Evolutionary conservation across 2,113 vertebrate species (phyloP).

Genomic region (Falco punctatus): DNA sequence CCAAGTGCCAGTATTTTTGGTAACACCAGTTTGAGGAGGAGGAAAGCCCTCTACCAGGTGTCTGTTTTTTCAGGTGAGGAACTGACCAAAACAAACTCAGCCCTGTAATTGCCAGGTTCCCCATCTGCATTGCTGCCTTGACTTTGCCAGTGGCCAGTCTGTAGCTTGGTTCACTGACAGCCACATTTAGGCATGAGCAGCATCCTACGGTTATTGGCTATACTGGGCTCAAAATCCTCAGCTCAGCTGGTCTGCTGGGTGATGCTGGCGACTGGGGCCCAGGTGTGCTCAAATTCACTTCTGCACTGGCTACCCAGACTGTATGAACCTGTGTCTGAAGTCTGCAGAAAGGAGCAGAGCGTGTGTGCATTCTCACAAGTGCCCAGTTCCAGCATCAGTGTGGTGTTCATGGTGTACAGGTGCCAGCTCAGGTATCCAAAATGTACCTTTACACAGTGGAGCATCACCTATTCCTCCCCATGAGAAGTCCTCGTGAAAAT

Average conservation of each 20-base stretch:
- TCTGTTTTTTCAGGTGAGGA: background rate
- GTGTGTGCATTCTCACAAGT: accelerated
- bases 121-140: background rate
- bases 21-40: background rate
- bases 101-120: background rate
- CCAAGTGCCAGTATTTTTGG: background rate
- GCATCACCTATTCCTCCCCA: background rate
- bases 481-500: background rate
- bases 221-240: background rate
- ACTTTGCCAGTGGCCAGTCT: background rate
- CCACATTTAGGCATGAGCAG: background rate
- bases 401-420: background rate
- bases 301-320: background rate
- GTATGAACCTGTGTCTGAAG: background rate
- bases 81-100: background rate
- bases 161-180: background rate
- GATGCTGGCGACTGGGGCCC: background rate
- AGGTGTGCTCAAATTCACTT: background rate
- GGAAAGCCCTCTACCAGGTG: background rate
- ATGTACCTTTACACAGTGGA: background rate
- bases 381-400: background rate
- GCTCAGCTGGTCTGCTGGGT: background rate
- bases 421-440: background rate
- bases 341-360: background rate
- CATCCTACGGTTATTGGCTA: background rate